phyloP scores from a whole-genome alignment of 2,888 invertebrate species.

The Physocephala rufipes region DNA sequence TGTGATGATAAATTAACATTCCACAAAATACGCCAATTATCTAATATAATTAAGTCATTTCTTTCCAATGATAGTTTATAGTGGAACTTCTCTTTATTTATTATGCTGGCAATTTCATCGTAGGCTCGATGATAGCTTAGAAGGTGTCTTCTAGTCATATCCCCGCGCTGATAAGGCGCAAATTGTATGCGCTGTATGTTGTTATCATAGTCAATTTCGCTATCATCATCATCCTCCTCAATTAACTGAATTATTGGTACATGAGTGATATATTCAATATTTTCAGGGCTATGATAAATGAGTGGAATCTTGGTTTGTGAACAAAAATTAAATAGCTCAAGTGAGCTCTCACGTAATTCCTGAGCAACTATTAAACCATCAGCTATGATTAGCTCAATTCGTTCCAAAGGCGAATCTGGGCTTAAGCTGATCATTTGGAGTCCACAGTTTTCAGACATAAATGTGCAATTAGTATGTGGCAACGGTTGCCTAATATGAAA shows the following conservation, averaged over 20 bases:
- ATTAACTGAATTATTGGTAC: conserved; percentile 22
- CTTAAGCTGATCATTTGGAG: conserved; percentile 35
- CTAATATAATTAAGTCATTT: conserved; percentile 75
- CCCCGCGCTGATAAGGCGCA: conserved; percentile 46
- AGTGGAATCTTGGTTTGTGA: conserved; percentile 14
- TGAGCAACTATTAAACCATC: conserved; percentile 26
- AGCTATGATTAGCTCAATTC: not conserved
- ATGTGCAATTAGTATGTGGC: conserved; percentile 42
- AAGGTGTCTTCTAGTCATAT: conserved; percentile 67
- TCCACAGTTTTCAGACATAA: conserved; percentile 40
- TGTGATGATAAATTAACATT: conserved; percentile 11
- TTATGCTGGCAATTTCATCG: conserved; percentile 66
- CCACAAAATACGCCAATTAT: conserved; percentile 80
- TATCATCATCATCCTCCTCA: not conserved
- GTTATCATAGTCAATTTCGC: not conserved
- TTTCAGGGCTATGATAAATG: conserved; percentile 12
- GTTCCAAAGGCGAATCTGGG: not conserved
- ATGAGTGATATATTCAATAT: conserved; percentile 26
- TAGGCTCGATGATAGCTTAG: conserved; percentile 70
- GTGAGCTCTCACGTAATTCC: not conserved
- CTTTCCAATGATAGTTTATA: conserved; percentile 71
- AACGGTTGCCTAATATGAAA: not conserved
- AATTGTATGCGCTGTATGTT: conserved; percentile 33
- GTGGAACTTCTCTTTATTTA: conserved; percentile 66
- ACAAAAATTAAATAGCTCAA: conserved; percentile 30